These are phyloP conservation scores for Dolichoris vasculosae DNA, from an alignment of 1,140 invertebrate species.

Conservation along the genomic window DNA sequence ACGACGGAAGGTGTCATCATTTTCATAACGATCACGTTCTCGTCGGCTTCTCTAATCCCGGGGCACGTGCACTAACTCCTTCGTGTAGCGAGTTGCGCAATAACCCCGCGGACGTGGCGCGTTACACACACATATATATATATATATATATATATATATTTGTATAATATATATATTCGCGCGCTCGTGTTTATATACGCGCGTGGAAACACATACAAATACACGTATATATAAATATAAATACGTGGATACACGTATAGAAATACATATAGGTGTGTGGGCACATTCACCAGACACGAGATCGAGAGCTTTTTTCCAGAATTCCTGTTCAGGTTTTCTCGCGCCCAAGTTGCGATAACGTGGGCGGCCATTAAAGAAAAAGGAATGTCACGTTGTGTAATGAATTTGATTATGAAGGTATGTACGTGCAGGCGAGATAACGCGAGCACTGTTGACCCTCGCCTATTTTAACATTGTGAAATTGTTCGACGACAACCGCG, in stretches of 20 bases:
- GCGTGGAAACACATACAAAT: too few species aligned
- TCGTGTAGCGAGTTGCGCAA: slow-evolving; percentile 13
- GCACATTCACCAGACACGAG: background rate
- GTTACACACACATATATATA: background rate
- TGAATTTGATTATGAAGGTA: background rate
- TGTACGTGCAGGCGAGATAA: background rate
- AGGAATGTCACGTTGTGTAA: slow-evolving; percentile 3
- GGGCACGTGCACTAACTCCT: slow-evolving; percentile 26
- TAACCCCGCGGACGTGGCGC: slow-evolving; percentile 1
- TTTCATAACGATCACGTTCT: slow-evolving; percentile 39
- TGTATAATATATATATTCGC: background rate
- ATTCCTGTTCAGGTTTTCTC: background rate
- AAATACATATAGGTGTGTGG: background rate
- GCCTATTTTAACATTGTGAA: slow-evolving; percentile 14
- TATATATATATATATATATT: too few species aligned
- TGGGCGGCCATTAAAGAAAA: background rate
- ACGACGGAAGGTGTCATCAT: slow-evolving; percentile 14
- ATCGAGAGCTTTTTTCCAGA: background rate
- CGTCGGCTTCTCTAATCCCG: slow-evolving; percentile 6
- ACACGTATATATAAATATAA: background rate
- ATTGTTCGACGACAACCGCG: background rate
- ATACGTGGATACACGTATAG: too few species aligned
- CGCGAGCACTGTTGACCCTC: slow-evolving; percentile 9
- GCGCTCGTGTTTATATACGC: too few species aligned
- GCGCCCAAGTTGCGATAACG: background rate